Conservation (phyloP, 2,888 invertebrate genomes). For the Epistrophella euchroma region DNA sequence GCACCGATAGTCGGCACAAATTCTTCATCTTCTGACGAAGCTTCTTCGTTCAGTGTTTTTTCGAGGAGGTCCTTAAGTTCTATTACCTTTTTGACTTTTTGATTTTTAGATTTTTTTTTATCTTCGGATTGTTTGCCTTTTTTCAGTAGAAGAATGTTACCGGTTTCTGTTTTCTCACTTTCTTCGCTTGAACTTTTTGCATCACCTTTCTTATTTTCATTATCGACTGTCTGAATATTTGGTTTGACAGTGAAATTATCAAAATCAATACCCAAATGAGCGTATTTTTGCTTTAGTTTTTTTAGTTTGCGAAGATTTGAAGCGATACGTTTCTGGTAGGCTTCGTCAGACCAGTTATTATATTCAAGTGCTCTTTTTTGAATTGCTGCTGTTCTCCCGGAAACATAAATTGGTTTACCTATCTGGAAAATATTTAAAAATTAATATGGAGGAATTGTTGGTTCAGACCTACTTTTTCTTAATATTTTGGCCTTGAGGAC, state of each 20-base stretch:
- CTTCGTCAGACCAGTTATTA: conserved; percentile 81
- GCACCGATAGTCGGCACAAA: conserved; percentile 73
- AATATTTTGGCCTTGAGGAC: too few relatives aligned
- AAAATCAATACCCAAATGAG: conserved; percentile 81
- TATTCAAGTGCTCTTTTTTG: conserved; percentile 78
- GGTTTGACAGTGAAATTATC: conserved; percentile 78
- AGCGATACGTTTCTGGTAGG: conserved; percentile 79
- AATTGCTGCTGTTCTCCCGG: conserved; percentile 78
- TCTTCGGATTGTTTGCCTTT: conserved; percentile 47
- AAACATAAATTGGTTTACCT: conserved; percentile 81
- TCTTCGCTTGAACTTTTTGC: background rate
- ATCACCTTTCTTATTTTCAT: conserved; percentile 34
- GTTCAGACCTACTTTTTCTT: too few relatives aligned
- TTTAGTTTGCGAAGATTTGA: conserved; percentile 78
- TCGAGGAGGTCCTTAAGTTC: conserved; percentile 80
- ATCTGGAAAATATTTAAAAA: conserved; percentile 77
- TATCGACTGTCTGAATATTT: conserved; percentile 68
- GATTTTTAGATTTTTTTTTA: conserved; percentile 40
- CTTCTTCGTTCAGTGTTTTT: conserved; percentile 80
- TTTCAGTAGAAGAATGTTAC: conserved; percentile 60
- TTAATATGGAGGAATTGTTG: too few relatives aligned
- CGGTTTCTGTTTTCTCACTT: conserved; percentile 23
- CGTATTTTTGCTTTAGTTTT: conserved; percentile 79
- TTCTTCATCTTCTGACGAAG: conserved; percentile 80
- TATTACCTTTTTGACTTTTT: conserved; percentile 67